Evolutionary conservation across 2,888 invertebrate species (phyloP), one percentile per base, ranked within the genome.

Genomic region (Brenthis ino): DNA sequence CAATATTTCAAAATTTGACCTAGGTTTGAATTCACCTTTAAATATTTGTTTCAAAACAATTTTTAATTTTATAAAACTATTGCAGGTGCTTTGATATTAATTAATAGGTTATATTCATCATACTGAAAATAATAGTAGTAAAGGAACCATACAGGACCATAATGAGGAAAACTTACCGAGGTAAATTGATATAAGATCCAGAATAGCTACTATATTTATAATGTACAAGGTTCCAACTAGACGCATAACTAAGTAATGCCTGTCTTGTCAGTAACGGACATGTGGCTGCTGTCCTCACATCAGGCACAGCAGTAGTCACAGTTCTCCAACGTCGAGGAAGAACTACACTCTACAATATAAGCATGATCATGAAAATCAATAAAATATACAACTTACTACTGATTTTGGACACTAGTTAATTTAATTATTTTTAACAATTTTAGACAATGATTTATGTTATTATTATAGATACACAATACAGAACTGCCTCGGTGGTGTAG

Each of bases 171-270:
- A 67, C 71, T 85, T 93, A 96, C 96, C 96, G 96, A 72, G 98
- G 98, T 79, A 98, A 93, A 85, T 98, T 97, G 76, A 96, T 94
- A 87, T 97, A 98, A 75, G 96, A 96, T 68, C 97, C 97, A 16
- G 98, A 96, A 85, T 98, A 99, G 58, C 95, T 95, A 81, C 94
- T 95, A 85, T 98, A 99, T 87, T 98, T 99, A 87, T 97, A 99
- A 85, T 97, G 96, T 72, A 99, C 95, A 73, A 98, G 94, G 89
- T 97, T 96, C 96, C 98, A 98, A 82, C 97, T 96, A 70, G 96
- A 96, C 5, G 96, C 96, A 86, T 99, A 99, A 76, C 96, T 94
- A 77, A 94, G 94, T 55, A 95, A 80, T 0, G 95, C 94, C 77
- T 95, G 95, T 20, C 94, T 87, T 1, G 95, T 95, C 74, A 95